A percentile compares a stretch with the other conserved stretches of the same genome.
phyloP scores from a whole-genome alignment of 2,113 vertebrate species.

The Heterocephalus glaber region DNA sequence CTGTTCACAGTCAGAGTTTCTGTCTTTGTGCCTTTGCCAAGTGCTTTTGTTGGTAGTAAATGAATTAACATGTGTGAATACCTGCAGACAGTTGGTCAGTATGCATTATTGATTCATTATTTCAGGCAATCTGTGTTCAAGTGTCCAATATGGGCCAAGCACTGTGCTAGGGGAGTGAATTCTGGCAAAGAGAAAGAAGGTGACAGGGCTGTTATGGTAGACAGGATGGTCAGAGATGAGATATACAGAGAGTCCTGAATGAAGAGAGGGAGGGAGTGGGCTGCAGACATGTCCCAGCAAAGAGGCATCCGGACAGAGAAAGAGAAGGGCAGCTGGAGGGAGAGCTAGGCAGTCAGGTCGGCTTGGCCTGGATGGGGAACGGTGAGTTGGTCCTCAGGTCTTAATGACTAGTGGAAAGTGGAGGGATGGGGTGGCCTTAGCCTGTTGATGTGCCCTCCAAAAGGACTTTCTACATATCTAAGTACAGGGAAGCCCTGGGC shows the following conservation, averaged over 20 bases:
- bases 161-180: neutral
- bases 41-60: neutral
- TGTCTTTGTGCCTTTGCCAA: neutral
- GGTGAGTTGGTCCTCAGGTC: neutral
- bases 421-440: rapidly evolving
- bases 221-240: neutral
- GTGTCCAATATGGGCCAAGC: neutral
- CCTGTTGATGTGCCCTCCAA: neutral
- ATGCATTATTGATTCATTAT: neutral
- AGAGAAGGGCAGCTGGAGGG: neutral
- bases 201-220: neutral
- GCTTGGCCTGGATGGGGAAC: neutral
- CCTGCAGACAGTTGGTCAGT: neutral
- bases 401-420: neutral
- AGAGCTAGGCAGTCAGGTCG: neutral
- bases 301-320: neutral
- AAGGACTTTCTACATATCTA: neutral
- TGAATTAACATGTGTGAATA: neutral
- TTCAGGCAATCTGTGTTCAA: neutral
- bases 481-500: neutral
- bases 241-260: neutral
- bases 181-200: neutral
- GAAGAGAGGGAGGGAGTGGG: neutral
- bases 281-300: neutral
- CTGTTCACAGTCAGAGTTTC: neutral